phyloP scores from a whole-genome alignment of 2,797 vertebrate species.

The Spizella passerina region DNA sequence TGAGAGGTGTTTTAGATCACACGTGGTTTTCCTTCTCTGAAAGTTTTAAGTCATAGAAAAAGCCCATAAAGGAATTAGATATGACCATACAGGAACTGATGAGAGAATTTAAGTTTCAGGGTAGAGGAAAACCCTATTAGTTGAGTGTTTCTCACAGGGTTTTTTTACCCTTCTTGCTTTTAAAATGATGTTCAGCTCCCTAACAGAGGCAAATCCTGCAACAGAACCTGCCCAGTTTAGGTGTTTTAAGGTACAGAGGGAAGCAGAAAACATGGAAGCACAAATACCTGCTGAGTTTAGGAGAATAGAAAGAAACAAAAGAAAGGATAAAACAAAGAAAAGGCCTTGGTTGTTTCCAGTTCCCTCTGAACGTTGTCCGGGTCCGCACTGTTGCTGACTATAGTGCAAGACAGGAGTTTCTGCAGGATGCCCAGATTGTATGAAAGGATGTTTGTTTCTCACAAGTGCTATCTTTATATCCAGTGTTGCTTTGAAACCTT shows the following conservation, averaged over 20 bases:
- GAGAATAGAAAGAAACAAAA: neutral
- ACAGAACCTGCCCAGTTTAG: neutral
- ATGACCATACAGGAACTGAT: neutral
- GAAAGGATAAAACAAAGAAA: neutral
- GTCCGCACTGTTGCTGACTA: neutral
- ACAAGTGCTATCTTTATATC: neutral
- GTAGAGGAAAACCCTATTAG: neutral
- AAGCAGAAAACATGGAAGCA: neutral
- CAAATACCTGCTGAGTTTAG: neutral
- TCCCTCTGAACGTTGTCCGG: neutral
- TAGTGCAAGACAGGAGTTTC: neutral
- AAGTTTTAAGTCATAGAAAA: conserved; percentile 47
- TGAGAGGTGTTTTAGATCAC: neutral
- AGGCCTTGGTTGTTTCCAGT: neutral
- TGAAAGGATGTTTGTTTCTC: neutral
- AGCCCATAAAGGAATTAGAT: neutral
- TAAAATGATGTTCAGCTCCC: neutral
- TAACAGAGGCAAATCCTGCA: neutral
- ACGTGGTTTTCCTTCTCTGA: conserved; percentile 1
- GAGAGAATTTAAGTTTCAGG: neutral
- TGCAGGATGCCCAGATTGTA: neutral
- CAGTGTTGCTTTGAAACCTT: neutral
- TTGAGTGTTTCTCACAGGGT: neutral
- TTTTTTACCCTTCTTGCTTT: neutral
- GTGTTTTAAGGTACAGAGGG: neutral